Evolutionary conservation across 2,888 invertebrate species (phyloP), one percentile per base, ranked within the genome.

Genomic region (Xylota segnis): DNA sequence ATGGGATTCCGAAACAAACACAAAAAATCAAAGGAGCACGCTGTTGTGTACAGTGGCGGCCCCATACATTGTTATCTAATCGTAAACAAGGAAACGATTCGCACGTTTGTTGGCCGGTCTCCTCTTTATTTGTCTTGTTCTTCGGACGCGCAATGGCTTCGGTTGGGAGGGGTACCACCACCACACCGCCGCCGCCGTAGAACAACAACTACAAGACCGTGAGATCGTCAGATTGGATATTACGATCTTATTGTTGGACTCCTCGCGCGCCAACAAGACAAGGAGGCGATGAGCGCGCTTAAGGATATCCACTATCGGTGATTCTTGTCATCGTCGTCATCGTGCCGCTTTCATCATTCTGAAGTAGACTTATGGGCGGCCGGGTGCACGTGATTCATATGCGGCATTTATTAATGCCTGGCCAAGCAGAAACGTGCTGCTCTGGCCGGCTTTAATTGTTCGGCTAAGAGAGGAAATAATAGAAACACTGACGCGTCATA

Each of bases 41-140:
- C 56, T 66, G 32, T 7, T 32, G 32, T 81, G n/a, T 18, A 61
- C 68, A 74, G 68, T 68, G 58, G 75, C 81, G 37, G 43, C 56
- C 45, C 2, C 0, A 7, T 12, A 56, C 29, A 77, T 77, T 77
- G 82, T 86, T 86, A 86, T 86, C 76, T 82, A 86, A 86, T 82
- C 86, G 81, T 77, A 86, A 86, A 82, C 86, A 86, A 82, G 86
- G 76, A 86, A 72, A 82, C 76, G 82, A 82, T 86, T 86, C 86
- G 81, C 81, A 82, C 86, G 86, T 82, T 74, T 82, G 86, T 86
- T 76, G 66, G 74, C 27, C 29, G 54, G 61, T 50, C 52, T 43
- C 37, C 47, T 52, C 61, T 59, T 63, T 76, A 63, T 75, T 29
- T 58, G 32, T 50, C 47, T 5, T n/a, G n/a, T n/a, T 58, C 65